Conservation (phyloP, 2,888 invertebrate species). For the Andrena chrysosceles region DNA sequence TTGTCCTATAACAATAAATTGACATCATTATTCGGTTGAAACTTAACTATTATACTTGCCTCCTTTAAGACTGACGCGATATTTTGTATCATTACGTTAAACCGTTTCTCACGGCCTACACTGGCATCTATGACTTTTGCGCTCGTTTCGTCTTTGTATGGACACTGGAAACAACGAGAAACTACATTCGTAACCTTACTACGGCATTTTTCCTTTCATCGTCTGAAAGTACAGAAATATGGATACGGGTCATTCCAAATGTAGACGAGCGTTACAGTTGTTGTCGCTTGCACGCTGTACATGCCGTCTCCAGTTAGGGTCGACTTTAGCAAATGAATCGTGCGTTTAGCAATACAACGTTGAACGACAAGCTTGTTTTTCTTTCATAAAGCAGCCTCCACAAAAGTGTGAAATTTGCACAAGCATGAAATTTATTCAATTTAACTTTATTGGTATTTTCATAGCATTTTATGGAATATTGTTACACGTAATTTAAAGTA, state of each 20-base stretch:
- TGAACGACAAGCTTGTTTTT: no score
- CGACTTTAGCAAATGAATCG: no score
- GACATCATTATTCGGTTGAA: not conserved
- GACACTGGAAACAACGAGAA: not conserved
- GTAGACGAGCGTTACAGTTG: not conserved
- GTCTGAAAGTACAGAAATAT: slow-evolving; percentile 4
- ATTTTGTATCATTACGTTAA: slow-evolving; percentile 7
- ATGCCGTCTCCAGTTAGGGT: not conserved
- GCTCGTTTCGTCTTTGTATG: slow-evolving; percentile 1
- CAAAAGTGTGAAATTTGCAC: no score
- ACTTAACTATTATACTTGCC: not conserved
- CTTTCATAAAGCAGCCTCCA: no score
- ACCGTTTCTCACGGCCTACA: slow-evolving; percentile 27
- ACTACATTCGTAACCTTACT: slow-evolving; percentile 14
- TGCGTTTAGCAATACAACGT: no score
- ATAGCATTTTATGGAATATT: no score
- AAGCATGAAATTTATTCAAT: no score
- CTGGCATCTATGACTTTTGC: slow-evolving; percentile 16
- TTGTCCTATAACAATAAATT: not conserved
- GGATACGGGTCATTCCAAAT: not conserved
- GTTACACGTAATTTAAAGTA: no score
- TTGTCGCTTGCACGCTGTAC: not conserved
- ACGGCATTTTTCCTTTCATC: slow-evolving; percentile 4
- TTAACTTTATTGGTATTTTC: no score
- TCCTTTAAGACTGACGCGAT: not conserved